Conservation (phyloP, 2,797 vertebrate genomes). For the Phoxinus dragarum region DNA sequence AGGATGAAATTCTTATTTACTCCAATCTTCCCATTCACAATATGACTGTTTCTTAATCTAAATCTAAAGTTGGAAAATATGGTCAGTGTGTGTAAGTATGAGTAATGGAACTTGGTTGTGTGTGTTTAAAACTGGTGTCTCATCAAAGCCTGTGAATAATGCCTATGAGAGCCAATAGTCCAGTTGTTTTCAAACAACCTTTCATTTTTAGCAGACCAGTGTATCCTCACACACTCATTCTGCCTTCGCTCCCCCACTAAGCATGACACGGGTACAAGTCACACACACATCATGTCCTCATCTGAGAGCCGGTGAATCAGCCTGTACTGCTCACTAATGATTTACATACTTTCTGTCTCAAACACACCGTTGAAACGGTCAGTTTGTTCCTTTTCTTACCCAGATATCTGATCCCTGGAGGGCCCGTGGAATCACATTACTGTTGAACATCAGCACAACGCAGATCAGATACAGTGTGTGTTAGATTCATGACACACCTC, state of each 20-base stretch:
- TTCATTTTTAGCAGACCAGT: not conserved
- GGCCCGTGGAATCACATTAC: constrained; percentile 12
- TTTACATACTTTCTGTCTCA: constrained; percentile 32
- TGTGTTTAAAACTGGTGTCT: not conserved
- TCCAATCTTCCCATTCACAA: not conserved
- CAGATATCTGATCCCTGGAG: constrained; percentile 13
- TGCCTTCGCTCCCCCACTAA: constrained; percentile 7
- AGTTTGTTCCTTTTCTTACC: not conserved
- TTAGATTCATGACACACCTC: not conserved
- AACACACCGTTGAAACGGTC: not conserved
- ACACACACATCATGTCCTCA: constrained; percentile 24
- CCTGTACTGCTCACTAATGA: constrained; percentile 34
- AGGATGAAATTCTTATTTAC: not conserved
- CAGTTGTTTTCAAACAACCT: constrained; percentile 5
- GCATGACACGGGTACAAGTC: constrained; percentile 36
- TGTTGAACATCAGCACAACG: constrained; percentile 18
- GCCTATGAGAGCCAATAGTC: not conserved
- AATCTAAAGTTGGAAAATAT: not conserved
- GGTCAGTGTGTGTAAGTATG: constrained; percentile 65
- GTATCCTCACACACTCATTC: not conserved
- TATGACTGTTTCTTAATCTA: not conserved
- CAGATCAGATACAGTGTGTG: not conserved
- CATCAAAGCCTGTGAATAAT: constrained; percentile 28
- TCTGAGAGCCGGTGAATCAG: constrained; percentile 33
- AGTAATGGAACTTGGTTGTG: constrained; percentile 25